These are phyloP conservation scores for Drosophila nr. medialis DNA, from an alignment of 2,888 invertebrate species.

Conservation along the genomic window DNA sequence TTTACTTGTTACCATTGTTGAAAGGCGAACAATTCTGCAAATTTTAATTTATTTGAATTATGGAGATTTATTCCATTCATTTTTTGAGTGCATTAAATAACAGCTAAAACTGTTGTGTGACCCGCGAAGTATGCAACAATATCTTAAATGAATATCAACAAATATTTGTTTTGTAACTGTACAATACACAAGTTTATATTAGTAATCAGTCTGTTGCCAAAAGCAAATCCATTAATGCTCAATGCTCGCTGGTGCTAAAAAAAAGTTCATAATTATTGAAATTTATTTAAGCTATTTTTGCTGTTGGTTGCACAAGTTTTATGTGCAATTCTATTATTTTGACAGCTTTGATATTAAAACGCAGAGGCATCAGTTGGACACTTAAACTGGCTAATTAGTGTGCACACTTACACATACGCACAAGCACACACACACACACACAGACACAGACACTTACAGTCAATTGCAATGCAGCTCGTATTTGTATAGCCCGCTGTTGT, in stretches of 20 bases:
- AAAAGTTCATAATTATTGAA: background rate
- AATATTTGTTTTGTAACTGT: background rate
- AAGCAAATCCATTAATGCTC: too few relatives aligned
- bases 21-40: background rate
- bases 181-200: background rate
- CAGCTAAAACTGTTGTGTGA: background rate
- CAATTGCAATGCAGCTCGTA: background rate
- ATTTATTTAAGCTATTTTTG: background rate
- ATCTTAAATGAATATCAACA: background rate
- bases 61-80: background rate
- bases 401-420: constrained; percentile 13
- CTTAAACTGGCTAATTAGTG: constrained; percentile 60
- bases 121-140: constrained; percentile 36
- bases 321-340: background rate
- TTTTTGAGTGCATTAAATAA: background rate
- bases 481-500: constrained; percentile 2
- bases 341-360: background rate
- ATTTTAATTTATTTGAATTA: too few relatives aligned
- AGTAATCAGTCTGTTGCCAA: background rate
- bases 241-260: too few relatives aligned
- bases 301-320: constrained; percentile 6
- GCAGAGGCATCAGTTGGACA: constrained; percentile 10
- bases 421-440: background rate
- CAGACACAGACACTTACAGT: background rate
- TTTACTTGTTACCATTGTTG: background rate